Conservation (phyloP, 2,113 vertebrate genomes). For the Deroptyus accipitrinus region DNA sequence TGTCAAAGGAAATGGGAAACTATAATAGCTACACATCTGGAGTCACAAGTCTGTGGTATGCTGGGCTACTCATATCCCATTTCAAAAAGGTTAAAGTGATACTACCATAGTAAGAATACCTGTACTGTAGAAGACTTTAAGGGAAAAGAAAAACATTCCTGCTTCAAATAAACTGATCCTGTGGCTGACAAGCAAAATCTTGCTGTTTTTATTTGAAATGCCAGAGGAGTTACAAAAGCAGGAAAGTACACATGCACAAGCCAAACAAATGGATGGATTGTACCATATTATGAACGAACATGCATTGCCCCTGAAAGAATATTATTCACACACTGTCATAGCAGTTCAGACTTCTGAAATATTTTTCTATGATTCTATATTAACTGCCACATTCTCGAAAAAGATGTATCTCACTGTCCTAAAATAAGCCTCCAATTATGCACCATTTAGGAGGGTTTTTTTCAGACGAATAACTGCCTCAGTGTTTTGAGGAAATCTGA, state of each 20-base stretch:
- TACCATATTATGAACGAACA: not conserved
- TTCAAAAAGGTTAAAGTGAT: not conserved
- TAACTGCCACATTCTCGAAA: not conserved
- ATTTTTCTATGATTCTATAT: not conserved
- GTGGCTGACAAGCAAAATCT: not conserved
- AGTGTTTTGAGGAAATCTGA: not conserved
- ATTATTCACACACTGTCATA: not conserved
- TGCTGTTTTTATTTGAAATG: not conserved
- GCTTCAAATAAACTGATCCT: not conserved
- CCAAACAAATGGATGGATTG: not conserved
- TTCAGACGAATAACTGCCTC: not conserved
- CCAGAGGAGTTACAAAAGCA: not conserved
- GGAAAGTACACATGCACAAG: not conserved
- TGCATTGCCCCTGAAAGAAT: not conserved
- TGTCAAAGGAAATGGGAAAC: not conserved
- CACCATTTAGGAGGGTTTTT: not conserved
- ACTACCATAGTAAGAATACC: not conserved
- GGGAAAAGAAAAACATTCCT: not conserved
- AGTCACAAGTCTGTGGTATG: not conserved
- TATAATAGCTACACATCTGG: not conserved
- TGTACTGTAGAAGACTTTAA: not conserved
- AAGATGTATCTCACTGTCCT: not conserved
- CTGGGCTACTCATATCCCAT: not conserved
- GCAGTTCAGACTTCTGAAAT: not conserved
- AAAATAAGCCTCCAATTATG: not conserved